A percentile compares a stretch with the other conserved stretches of the same genome.
Conservation (phyloP, 1,140 invertebrate species). For the Zaprionus ornatus region DNA sequence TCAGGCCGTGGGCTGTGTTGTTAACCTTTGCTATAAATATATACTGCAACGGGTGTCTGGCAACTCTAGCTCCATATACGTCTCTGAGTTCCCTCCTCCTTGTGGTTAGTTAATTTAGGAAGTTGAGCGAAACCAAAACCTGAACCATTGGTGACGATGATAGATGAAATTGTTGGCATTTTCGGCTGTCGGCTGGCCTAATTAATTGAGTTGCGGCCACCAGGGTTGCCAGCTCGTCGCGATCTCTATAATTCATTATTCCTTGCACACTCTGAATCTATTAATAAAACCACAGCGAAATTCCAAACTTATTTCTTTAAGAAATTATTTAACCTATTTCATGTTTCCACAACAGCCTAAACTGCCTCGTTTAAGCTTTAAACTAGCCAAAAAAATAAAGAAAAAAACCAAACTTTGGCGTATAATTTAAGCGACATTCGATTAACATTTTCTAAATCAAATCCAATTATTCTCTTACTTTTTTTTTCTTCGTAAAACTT, state of each 20-base stretch:
- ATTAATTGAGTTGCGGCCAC: constrained; percentile 43
- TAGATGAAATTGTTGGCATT: constrained; percentile 56
- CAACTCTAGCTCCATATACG: constrained; percentile 17
- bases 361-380: background rate
- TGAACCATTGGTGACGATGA: constrained; percentile 43
- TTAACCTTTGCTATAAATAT: constrained; percentile 61
- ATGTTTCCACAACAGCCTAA: background rate
- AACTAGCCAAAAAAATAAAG: background rate
- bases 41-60: constrained; percentile 51
- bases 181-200: constrained; percentile 43
- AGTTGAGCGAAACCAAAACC: constrained; percentile 23
- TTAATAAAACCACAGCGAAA: background rate
- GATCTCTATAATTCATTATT: constrained; percentile 18
- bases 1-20: constrained; percentile 6
- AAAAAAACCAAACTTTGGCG: background rate
- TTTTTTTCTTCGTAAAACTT: constrained; percentile 40
- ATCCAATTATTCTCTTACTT: constrained; percentile 35
- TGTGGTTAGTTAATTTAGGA: constrained; percentile 72
- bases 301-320: background rate
- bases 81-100: constrained; percentile 10
- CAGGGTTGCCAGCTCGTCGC: background rate
- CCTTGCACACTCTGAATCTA: background rate
- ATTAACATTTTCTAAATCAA: constrained; percentile 43
- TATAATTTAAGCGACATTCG: constrained; percentile 19
- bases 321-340: background rate